Percentiles rank a stretch among this genome's conserved stretches.
phyloP scores from a whole-genome alignment of 2,113 vertebrate species.

The Cyanoramphus novaezelandiae region DNA sequence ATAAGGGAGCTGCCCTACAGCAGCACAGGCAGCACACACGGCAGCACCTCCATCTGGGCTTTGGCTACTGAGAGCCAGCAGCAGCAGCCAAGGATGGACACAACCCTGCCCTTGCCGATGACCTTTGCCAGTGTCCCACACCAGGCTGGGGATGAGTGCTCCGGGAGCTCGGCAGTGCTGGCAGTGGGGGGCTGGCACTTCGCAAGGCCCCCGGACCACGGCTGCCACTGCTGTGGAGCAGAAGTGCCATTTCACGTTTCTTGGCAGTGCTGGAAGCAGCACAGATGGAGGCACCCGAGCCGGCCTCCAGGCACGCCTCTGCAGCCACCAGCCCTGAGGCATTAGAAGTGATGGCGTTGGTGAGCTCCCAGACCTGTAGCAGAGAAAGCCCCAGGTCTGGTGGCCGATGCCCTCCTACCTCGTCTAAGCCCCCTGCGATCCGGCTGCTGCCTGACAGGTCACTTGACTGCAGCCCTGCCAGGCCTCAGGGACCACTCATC shows the following conservation, averaged over 20 bases:
- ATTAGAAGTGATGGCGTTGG: not conserved
- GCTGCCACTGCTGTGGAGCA: not conserved
- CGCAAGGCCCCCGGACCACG: not conserved
- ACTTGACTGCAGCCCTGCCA: not conserved
- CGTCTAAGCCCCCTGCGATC: not conserved
- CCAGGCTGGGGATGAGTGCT: not conserved
- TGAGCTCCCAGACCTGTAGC: not conserved
- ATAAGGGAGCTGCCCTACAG: fast-evolving
- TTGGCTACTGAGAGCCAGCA: not conserved
- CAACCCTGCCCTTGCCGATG: not conserved
- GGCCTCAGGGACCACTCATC: not conserved
- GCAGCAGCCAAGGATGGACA: not conserved
- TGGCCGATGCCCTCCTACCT: not conserved
- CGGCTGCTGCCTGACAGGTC: not conserved
- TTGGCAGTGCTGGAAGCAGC: constrained; percentile 36
- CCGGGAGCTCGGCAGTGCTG: fast-evolving
- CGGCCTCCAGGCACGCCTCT: not conserved
- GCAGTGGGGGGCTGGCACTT: not conserved
- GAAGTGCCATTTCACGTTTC: constrained; percentile 49
- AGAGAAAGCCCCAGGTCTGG: not conserved
- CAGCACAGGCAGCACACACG: not conserved
- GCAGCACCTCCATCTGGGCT: fast-evolving
- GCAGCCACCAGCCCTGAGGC: not conserved
- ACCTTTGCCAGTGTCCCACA: fast-evolving
- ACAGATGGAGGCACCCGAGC: not conserved